Evolutionary conservation across 2,888 invertebrate species (phyloP).

Genomic region (Synanthedon tipuliformis): DNA sequence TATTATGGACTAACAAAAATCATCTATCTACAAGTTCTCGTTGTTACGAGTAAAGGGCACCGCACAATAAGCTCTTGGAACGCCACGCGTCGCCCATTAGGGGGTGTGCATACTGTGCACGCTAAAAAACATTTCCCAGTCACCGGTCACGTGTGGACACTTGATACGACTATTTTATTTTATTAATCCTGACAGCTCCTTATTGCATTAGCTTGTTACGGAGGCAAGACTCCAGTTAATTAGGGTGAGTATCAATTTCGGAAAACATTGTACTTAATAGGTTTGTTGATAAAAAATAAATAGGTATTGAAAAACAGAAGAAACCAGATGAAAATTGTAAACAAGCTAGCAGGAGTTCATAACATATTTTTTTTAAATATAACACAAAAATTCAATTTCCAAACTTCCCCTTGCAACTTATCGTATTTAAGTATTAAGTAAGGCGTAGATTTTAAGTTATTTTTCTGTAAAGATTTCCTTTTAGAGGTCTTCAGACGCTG

Average conservation of each 20-base stretch:
- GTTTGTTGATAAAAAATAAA: no score
- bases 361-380: no score
- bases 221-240: constrained; percentile 14
- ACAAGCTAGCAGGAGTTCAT: no score
- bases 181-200: constrained; percentile 48
- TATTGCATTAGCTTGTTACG: constrained; percentile 41
- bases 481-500: no score
- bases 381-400: no score
- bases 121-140: constrained; percentile 32
- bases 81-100: constrained; percentile 57
- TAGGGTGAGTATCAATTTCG: constrained; percentile 5
- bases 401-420: no score
- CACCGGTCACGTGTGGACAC: constrained; percentile 45
- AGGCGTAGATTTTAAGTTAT: no score
- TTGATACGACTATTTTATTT: constrained; percentile 56
- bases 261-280: no score
- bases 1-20: background rate
- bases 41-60: constrained; percentile 8
- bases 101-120: constrained; percentile 21
- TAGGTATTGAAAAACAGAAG: no score
- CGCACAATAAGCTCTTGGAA: constrained; percentile 37
- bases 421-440: no score
- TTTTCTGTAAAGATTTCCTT: no score
- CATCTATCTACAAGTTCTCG: background rate
- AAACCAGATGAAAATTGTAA: no score